Evolutionary conservation across 1,140 invertebrate species (phyloP).

Genomic region (Pemphigus obesinymphae): DNA sequence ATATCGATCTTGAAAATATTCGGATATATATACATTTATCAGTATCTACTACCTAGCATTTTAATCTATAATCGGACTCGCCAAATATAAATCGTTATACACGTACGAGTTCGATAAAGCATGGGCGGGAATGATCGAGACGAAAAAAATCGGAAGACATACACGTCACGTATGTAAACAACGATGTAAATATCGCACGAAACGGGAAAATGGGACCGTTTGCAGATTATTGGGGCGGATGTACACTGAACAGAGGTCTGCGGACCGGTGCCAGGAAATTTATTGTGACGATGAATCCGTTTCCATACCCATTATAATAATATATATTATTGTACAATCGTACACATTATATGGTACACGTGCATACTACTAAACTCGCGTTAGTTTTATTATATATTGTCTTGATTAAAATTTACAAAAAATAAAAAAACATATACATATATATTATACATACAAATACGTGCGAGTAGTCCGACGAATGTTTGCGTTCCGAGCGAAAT

Average conservation of each 20-base stretch:
- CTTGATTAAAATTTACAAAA: no score
- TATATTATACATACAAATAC: no score
- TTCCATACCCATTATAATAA: neutral
- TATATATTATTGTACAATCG: no score
- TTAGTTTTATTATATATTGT: no score
- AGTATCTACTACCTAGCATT: no score
- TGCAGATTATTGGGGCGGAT: conserved; percentile 7
- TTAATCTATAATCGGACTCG: no score
- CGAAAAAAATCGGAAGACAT: neutral
- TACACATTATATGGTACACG: neutral
- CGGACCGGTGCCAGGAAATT: conserved; percentile 12
- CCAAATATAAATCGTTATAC: no score
- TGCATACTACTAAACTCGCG: neutral
- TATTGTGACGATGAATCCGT: neutral
- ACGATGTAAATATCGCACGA: neutral
- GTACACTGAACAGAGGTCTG: conserved; percentile 22
- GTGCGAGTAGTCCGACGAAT: neutral
- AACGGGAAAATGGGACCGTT: neutral
- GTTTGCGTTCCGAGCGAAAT: no score
- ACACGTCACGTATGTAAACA: neutral
- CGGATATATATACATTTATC: no score
- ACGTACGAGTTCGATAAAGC: no score
- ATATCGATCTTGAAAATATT: no score
- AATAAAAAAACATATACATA: no score
- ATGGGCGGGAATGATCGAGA: neutral